Evolutionary conservation across 2,888 invertebrate genomes (phyloP), one percentile per base, ranked within the genome.

Genomic region (Orthosia cruda): DNA sequence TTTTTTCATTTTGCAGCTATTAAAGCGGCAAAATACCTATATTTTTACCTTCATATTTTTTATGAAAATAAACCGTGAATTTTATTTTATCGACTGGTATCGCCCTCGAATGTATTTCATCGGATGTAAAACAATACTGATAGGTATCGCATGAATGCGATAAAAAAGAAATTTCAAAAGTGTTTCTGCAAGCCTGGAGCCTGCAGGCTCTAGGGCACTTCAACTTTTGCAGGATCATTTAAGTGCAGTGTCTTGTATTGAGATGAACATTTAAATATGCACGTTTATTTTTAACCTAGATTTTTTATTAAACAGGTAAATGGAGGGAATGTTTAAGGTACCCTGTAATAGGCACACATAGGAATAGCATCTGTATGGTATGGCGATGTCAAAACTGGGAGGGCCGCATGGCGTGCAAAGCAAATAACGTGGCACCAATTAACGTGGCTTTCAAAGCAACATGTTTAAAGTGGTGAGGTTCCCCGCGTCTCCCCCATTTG

Each of bases 101-200:
- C 93, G 91, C 91, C 84, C 84, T 87, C 86, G 90, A 89, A 93
- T 93, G 93, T 94, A 93, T 94, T 92, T 95, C 93, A 94, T 94
- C 92, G 92, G 89, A 93, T 93, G 93, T 94, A 91, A 93, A 92
- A 95, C 95, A 95, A 95, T 95, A 93, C 93, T 88, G 95, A 95
- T 95, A 95, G 93, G 90, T 91, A 96, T 95, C 94, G 90, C 84
- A 81, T 87, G 89, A 89, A 91, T 91, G 90, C 90, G 93, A 94
- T 93, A 93, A 94, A 95, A 94, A 93, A 93, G 90, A 93, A 91
- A 90, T 90, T 91, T 89, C 87, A 90, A 93, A 83, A 93, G 91
- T 89, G 86, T 92, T 90, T 89, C 91, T 87, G 89, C 90, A 86
- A 91, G 92, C 92, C 40, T 40, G 9, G 1, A 40, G 40, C 40